phyloP scores from a whole-genome alignment of 2,888 invertebrate genomes.

The Epistrophe eligans region DNA sequence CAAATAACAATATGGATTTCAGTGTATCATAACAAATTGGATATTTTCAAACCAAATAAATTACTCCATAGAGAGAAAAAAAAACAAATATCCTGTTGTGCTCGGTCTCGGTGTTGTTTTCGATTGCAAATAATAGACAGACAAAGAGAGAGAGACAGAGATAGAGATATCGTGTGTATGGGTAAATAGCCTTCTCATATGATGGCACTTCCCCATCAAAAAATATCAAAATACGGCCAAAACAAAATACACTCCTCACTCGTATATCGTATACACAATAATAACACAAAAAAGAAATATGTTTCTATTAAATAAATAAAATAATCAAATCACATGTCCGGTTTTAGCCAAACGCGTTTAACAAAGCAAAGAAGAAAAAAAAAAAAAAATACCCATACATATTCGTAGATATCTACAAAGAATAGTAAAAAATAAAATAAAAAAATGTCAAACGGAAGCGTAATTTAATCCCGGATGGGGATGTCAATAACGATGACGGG shows the following conservation, averaged over 20 bases:
- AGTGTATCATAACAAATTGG: slow-evolving; percentile 51
- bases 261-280: background rate
- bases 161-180: background rate
- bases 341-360: slow-evolving; percentile 49
- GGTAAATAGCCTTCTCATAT: slow-evolving; percentile 22
- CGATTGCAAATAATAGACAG: background rate
- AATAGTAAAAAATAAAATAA: slow-evolving; percentile 4
- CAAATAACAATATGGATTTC: slow-evolving; percentile 57
- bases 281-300: background rate
- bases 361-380: slow-evolving; percentile 15
- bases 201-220: slow-evolving; percentile 6
- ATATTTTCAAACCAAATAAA: slow-evolving; percentile 44
- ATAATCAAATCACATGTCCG: slow-evolving; percentile 63
- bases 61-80: slow-evolving; percentile 30
- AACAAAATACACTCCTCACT: background rate
- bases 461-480: slow-evolving; percentile 53
- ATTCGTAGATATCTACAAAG: background rate
- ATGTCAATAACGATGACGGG: slow-evolving; percentile 43
- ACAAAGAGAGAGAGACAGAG: background rate
- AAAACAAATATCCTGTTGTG: slow-evolving; percentile 9
- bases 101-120: slow-evolving; percentile 3
- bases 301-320: slow-evolving; percentile 56
- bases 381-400: background rate
- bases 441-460: slow-evolving; percentile 33
- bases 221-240: slow-evolving; percentile 31